Percentiles rank a stretch among this genome's conserved stretches.
Evolutionary conservation across 1,140 invertebrate genomes (phyloP).

Genomic region (Branchinecta lynchi): DNA sequence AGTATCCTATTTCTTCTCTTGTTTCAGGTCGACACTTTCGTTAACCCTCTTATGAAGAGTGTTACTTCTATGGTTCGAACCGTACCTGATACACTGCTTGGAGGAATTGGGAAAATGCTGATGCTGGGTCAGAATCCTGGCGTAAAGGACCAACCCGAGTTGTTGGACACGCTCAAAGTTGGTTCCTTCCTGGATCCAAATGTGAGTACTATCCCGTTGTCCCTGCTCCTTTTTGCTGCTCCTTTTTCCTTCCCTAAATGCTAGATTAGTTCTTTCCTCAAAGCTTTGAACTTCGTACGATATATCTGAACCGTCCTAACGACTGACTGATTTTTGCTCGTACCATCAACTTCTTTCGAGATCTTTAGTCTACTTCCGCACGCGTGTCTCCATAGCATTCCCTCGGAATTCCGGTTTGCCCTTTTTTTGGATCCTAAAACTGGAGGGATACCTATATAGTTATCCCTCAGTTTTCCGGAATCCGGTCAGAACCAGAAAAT

Average conservation of each 20-base stretch:
- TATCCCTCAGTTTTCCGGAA: no score
- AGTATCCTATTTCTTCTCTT: neutral
- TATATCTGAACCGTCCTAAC: neutral
- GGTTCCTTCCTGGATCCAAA: slow-evolving; percentile 34
- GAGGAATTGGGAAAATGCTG: neutral
- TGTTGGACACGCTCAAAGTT: slow-evolving; percentile 26
- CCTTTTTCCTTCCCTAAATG: neutral
- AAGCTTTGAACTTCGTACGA: no score
- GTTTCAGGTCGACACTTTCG: slow-evolving; percentile 48
- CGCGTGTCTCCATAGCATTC: no score
- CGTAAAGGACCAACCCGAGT: neutral
- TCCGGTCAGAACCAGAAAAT: no score
- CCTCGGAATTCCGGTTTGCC: no score
- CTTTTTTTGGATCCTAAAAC: no score
- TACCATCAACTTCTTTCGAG: no score
- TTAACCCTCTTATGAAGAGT: slow-evolving; percentile 63
- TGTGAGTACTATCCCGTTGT: slow-evolving; percentile 34
- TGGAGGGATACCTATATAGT: no score
- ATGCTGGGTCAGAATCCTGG: neutral
- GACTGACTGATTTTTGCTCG: no score
- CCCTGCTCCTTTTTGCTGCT: slow-evolving; percentile 27
- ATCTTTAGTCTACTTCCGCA: no score
- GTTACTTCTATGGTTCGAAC: slow-evolving; percentile 55
- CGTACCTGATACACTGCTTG: slow-evolving; percentile 32
- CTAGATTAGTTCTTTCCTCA: no score